A percentile compares a stretch with the other conserved stretches of the same genome.
These are phyloP conservation scores for Ptilodon capucinus DNA, from an alignment of 2,888 invertebrate genomes.

Conservation along the genomic window DNA sequence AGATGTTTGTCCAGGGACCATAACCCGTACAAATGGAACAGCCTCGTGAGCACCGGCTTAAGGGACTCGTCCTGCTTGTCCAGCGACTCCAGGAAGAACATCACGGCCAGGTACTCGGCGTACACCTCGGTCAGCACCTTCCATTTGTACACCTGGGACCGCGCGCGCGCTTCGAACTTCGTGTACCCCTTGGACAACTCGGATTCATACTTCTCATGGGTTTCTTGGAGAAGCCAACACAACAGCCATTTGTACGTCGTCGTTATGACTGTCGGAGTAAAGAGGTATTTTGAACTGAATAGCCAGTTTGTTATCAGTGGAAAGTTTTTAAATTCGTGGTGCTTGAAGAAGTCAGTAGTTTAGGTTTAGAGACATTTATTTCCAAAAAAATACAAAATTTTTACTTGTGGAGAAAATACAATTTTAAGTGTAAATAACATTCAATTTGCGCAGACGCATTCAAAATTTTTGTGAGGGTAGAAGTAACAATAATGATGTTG, in stretches of 20 bases:
- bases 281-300: not conserved
- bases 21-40: slow-evolving; percentile 66
- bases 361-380: too few species aligned
- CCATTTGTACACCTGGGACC: slow-evolving; percentile 91
- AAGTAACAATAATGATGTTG: too few species aligned
- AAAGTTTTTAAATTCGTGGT: too few species aligned
- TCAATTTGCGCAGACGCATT: too few species aligned
- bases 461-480: too few species aligned
- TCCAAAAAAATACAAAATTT: too few species aligned
- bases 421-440: too few species aligned
- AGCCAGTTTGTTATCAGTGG: too few species aligned
- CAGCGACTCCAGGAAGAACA: slow-evolving; percentile 77
- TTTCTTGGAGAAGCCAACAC: slow-evolving; percentile 88
- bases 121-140: slow-evolving; percentile 89
- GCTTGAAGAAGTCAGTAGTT: too few species aligned
- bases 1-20: slow-evolving; percentile 86
- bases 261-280: slow-evolving; percentile 83
- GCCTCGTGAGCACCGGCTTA: slow-evolving; percentile 74
- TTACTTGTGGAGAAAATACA: too few species aligned
- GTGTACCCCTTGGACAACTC: slow-evolving; percentile 82
- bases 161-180: slow-evolving; percentile 89
- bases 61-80: slow-evolving; percentile 58
- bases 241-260: slow-evolving; percentile 92
- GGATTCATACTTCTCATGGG: slow-evolving; percentile 83
- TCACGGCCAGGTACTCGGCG: slow-evolving; percentile 86